Percentiles rank a stretch among this genome's conserved stretches.
phyloP scores from a whole-genome alignment of 2,113 vertebrate species.

The Tauraco erythrolophus region DNA sequence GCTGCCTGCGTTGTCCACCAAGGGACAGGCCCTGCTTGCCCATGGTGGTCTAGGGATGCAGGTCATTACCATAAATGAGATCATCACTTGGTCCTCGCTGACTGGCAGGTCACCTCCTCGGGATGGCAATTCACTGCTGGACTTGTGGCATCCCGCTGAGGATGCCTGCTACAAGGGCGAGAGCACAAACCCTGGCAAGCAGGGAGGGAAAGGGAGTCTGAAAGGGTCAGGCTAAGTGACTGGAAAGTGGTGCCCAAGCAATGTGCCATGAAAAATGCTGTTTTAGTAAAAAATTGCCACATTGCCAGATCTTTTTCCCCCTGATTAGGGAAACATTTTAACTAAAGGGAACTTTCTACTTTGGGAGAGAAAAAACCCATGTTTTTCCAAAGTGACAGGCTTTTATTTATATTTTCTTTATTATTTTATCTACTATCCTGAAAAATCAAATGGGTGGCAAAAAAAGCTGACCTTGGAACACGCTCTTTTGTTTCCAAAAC shows the following conservation, averaged over 20 bases:
- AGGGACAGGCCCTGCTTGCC: neutral
- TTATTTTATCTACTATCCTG: neutral
- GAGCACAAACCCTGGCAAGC: neutral
- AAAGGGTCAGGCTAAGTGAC: neutral
- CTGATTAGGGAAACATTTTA: neutral
- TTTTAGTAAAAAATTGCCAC: neutral
- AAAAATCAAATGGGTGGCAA: neutral
- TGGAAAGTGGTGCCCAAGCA: neutral
- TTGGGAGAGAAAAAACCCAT: neutral
- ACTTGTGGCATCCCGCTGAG: neutral
- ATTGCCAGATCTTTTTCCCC: neutral
- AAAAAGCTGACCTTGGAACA: neutral
- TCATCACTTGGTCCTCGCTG: neutral
- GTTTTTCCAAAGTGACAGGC: neutral
- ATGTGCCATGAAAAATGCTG: rapidly evolving
- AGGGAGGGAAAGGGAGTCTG: neutral
- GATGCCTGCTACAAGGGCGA: neutral
- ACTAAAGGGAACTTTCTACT: neutral
- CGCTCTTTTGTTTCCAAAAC: neutral
- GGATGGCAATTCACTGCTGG: neutral
- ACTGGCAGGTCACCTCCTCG: neutral
- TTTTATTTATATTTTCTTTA: neutral
- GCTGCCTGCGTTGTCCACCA: too few species aligned
- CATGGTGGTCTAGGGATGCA: rapidly evolving
- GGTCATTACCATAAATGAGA: neutral